phyloP scores from a whole-genome alignment of 1,140 invertebrate species.

The Hycleus phaleratus region DNA sequence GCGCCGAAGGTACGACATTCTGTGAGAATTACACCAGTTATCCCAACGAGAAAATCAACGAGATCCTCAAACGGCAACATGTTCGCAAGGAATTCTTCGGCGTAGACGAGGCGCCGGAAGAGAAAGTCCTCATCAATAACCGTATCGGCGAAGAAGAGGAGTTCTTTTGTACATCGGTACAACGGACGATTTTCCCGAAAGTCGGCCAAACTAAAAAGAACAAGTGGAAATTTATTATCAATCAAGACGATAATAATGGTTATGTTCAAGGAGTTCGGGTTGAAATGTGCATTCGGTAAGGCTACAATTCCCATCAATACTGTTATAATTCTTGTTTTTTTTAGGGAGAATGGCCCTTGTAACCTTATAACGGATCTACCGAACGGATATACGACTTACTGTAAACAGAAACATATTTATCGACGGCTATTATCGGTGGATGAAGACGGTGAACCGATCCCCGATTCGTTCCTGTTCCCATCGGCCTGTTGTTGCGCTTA shows the following conservation, averaged over 20 bases:
- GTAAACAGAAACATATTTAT: conserved; percentile 57
- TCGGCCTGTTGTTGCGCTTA: conserved; percentile 55
- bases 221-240: conserved; percentile 51
- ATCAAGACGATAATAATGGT: conserved; percentile 42
- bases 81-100: conserved; percentile 26
- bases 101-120: conserved; percentile 22
- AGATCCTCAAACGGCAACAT: conserved; percentile 19
- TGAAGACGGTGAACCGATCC: conserved; percentile 41
- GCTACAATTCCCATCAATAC: background rate
- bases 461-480: conserved; percentile 50
- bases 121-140: conserved; percentile 16
- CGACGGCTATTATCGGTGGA: conserved; percentile 47
- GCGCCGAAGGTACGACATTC: conserved; percentile 26
- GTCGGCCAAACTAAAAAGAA: conserved; percentile 34
- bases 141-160: conserved; percentile 26
- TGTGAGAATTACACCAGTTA: conserved; percentile 33
- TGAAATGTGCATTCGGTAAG: conserved; percentile 48
- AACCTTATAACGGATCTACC: conserved; percentile 41
- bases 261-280: conserved; percentile 48
- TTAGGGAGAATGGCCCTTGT: conserved; percentile 38
- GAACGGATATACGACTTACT: conserved; percentile 45
- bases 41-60: conserved; percentile 26
- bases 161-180: conserved; percentile 28
- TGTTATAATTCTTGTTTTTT: conserved; percentile 15
- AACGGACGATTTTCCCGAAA: conserved; percentile 35